Base-by-base conservation (phyloP, 2,113 vertebrate species). In the Dinomys branickii region DNA sequence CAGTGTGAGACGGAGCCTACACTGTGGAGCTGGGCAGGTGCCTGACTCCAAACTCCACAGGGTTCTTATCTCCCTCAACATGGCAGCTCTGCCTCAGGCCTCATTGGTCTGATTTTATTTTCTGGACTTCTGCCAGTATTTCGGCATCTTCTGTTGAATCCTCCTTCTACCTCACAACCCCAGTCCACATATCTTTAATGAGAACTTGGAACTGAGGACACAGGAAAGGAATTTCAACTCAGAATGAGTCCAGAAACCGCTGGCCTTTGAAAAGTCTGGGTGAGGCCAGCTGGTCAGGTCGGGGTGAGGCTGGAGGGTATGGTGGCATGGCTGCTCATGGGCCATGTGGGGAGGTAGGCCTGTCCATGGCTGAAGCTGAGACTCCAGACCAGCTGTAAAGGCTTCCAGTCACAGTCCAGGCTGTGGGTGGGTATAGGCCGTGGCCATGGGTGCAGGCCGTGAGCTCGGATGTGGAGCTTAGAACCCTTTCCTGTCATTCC, bases 161-260 rank as follows among this genome's bases (percentile, higher is more conserved):
- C 35, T 85, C 35, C 47, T 44, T 77, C 61, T 26, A 11, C n/a
- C 20, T 26, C 41, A 35, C 44, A 9, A 20, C 13, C 17, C 50
- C 8, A 33, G 38, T 73, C 16, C 8, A 35, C 56, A 56, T 77
- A 73, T 78, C 69, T 90, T 59, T 83, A 71, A 26, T 82, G 65
- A 88, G 77, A 88, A 6, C 50, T 85, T 95, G 65, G 83, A 94
- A 95, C 59, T 73, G 19, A 80, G 65, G 77, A 67, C 3, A 41
- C 5, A 28, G 77, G 80, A 93, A 90, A 93, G 63, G 58, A 89
- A 96, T 95, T 92, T 93, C 56, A 90, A 82, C 63, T 90, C 80
- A 58, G 73, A 81, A 81, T 59, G 75, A 86, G 38, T 35, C 81
- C 58, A 92, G 85, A 97, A 96, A 84, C 88, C 59, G 52, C 1